Evolutionary conservation across 2,113 vertebrate species (phyloP).

Genomic region (Psilopsiagon aymara): DNA sequence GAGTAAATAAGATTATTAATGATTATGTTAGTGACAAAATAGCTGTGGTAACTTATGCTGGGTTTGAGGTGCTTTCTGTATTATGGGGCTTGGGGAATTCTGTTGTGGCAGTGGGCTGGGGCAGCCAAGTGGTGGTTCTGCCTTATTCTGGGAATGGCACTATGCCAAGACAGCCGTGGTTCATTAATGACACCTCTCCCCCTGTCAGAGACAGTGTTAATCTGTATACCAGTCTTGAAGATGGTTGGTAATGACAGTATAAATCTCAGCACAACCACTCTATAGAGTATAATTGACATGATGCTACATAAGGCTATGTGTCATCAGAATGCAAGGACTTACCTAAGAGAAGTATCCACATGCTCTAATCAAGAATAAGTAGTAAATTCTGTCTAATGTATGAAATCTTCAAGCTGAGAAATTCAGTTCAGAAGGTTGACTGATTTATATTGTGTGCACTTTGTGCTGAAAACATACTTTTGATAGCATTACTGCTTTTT

Average conservation of each 20-base stretch:
- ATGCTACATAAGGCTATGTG: background rate
- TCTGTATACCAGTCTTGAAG: background rate
- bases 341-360: background rate
- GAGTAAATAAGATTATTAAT: background rate
- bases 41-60: background rate
- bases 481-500: background rate
- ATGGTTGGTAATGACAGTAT: background rate
- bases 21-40: background rate
- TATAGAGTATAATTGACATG: background rate
- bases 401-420: background rate
- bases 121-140: background rate
- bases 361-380: background rate
- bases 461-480: background rate
- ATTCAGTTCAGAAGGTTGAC: background rate
- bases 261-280: background rate
- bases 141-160: background rate
- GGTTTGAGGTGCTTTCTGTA: background rate
- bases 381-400: background rate
- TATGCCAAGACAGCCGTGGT: background rate
- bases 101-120: fast-evolving
- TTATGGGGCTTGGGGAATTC: fast-evolving
- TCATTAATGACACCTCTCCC: background rate
- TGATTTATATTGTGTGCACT: background rate
- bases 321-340: background rate
- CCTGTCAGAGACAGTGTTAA: background rate